Conservation (phyloP, 2,113 vertebrate genomes). For the Manacus vitellinus region DNA sequence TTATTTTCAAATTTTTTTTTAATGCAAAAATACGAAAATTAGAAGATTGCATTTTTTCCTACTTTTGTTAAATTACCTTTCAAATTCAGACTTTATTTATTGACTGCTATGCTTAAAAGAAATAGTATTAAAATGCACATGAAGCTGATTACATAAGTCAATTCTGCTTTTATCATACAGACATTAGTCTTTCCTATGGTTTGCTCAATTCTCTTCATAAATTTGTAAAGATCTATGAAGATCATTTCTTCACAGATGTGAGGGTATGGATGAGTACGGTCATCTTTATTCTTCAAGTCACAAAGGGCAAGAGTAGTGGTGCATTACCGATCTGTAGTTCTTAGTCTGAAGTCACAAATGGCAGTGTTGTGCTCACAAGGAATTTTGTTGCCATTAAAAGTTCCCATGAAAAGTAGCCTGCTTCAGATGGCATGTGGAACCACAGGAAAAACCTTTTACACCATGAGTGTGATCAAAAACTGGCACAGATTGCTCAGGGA, state of each 20-base stretch:
- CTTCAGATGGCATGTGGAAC: neutral
- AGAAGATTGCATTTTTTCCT: neutral
- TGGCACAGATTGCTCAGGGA: neutral
- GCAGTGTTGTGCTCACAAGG: neutral
- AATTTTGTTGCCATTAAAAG: neutral
- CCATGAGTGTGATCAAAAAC: neutral
- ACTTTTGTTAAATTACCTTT: neutral
- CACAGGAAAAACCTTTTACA: neutral
- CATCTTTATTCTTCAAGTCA: constrained; percentile 3
- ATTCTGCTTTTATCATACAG: neutral
- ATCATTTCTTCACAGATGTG: neutral
- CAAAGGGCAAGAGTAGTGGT: neutral
- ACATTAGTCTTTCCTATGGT: neutral
- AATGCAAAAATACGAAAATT: neutral
- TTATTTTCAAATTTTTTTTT: neutral
- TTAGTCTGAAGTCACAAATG: neutral
- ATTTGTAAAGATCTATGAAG: neutral
- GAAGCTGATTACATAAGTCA: neutral
- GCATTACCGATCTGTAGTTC: neutral
- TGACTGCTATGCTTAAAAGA: neutral
- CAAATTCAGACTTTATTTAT: neutral
- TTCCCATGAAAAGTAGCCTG: neutral
- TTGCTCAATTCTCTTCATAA: neutral
- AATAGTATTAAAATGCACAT: neutral
- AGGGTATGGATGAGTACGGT: neutral